phyloP scores from a whole-genome alignment of 2,888 invertebrate genomes.

The Empis livida region DNA sequence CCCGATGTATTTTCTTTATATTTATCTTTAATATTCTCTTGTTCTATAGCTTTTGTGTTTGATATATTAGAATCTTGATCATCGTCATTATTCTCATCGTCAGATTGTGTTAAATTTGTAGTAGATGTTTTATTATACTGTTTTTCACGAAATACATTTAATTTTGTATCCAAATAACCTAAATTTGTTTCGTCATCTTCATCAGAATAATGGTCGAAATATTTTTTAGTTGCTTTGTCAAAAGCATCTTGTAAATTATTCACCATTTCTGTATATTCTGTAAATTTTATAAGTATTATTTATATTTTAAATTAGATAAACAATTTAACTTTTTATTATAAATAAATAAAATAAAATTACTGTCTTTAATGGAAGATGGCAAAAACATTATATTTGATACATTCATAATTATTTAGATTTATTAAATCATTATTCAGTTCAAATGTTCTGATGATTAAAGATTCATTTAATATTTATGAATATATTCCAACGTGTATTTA shows the following conservation, averaged over 20 bases:
- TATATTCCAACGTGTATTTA: no score
- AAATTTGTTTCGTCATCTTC: conserved; percentile 70
- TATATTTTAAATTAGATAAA: no score
- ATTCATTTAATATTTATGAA: no score
- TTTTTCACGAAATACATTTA: conserved; percentile 37
- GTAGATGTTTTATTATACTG: conserved; percentile 29
- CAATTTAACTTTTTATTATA: conserved; percentile 2
- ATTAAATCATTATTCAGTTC: no score
- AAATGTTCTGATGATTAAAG: no score
- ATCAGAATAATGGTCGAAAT: conserved; percentile 67
- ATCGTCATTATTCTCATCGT: conserved; percentile 24
- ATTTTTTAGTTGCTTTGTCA: conserved; percentile 67
- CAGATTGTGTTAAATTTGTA: conserved; percentile 33
- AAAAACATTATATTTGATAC: no score
- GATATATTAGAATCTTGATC: conserved; percentile 1
- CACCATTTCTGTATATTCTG: conserved; percentile 83
- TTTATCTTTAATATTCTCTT: neutral
- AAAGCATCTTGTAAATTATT: conserved; percentile 71
- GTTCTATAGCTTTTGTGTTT: neutral
- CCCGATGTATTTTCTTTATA: neutral
- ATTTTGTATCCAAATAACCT: conserved; percentile 44
- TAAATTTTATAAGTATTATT: conserved; percentile 15
- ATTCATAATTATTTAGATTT: no score
- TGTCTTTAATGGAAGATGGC: no score
- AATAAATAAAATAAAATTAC: neutral